phyloP scores from a whole-genome alignment of 2,113 vertebrate species.

The Mus musculus region DNA sequence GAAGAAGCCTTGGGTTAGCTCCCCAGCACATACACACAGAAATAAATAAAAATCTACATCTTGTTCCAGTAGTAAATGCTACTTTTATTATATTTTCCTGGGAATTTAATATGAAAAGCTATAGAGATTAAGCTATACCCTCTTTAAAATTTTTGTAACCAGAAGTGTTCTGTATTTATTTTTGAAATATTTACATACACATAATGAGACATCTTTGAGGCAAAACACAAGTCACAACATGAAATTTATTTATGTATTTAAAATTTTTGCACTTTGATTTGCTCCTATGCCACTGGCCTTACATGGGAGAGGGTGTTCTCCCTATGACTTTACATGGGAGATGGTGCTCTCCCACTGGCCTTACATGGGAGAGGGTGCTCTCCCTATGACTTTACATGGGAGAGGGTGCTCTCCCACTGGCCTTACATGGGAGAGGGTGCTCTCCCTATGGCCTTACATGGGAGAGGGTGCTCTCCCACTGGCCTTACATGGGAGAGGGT shows the following conservation, averaged over 20 bases:
- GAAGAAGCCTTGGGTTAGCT: too few species aligned
- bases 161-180: background rate
- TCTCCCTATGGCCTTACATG: too few species aligned
- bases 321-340: too few species aligned
- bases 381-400: too few species aligned
- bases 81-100: constrained; percentile 43
- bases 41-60: background rate
- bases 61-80: constrained; percentile 28
- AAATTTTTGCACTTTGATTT: background rate
- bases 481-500: too few species aligned
- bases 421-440: too few species aligned
- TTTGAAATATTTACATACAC: background rate
- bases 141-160: background rate
- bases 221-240: background rate
- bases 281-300: background rate
- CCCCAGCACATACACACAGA: background rate
- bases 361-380: too few species aligned
- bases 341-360: too few species aligned
- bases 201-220: background rate
- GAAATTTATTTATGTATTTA: background rate
- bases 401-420: too few species aligned
- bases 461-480: too few species aligned
- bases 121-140: background rate
- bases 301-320: too few species aligned
- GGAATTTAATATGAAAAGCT: constrained; percentile 48